Evolutionary conservation across 2,888 invertebrate genomes (phyloP).

Genomic region (Andrena marginata): DNA sequence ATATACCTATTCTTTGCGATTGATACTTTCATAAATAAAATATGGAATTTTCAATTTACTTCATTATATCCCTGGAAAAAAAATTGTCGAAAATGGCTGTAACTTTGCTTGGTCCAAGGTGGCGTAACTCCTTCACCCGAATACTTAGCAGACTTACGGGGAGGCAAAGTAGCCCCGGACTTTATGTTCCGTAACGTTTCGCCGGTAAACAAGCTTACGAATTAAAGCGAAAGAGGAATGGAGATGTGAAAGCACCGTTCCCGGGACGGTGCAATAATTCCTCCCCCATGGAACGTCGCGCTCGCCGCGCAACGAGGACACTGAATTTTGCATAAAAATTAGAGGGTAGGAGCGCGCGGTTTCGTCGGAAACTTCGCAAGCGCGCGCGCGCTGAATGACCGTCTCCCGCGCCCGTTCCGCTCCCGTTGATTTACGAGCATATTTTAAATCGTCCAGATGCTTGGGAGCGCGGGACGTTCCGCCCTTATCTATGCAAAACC

Average conservation of each 20-base stretch:
- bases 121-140: no score
- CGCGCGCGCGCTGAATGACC: not conserved
- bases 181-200: not conserved
- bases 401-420: not conserved
- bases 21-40: no score
- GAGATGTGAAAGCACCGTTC: not conserved
- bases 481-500: slow-evolving; percentile 30
- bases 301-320: not conserved
- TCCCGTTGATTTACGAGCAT: slow-evolving; percentile 35
- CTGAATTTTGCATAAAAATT: slow-evolving; percentile 25
- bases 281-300: slow-evolving; percentile 16
- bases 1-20: no score
- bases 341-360: slow-evolving; percentile 10
- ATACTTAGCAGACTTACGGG: no score
- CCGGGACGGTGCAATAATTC: slow-evolving; percentile 25
- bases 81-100: no score
- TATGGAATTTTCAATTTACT: no score
- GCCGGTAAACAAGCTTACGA: not conserved
- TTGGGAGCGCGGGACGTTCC: slow-evolving; percentile 1
- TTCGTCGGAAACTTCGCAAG: slow-evolving; percentile 20
- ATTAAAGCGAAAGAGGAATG: not conserved
- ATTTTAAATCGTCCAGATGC: slow-evolving; percentile 49
- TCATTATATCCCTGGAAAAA: no score
- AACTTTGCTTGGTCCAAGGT: no score
- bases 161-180: not conserved